Percentiles rank a stretch among this genome's conserved stretches.
Conservation (phyloP, 2,888 invertebrate genomes). For the Zygaena filipendulae region DNA sequence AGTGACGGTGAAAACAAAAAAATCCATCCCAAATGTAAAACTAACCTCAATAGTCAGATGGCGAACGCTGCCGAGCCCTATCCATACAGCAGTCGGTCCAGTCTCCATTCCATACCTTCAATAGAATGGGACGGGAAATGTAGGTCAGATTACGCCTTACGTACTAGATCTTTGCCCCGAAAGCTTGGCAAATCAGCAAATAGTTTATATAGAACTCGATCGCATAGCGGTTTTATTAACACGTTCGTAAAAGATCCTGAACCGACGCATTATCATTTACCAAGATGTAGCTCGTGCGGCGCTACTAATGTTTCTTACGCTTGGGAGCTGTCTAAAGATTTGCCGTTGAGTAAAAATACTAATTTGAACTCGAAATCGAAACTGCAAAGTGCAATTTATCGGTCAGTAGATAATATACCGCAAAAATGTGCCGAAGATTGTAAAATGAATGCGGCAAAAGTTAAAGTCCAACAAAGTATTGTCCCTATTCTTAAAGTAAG, state of each 20-base stretch:
- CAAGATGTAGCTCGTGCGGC: conserved; percentile 40
- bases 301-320: conserved; percentile 29
- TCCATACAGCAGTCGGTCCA: conserved; percentile 36
- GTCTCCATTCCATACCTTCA: conserved; percentile 45
- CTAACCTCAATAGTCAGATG: conserved; percentile 30
- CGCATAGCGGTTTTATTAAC: conserved; percentile 52
- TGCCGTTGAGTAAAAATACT: conserved; percentile 8
- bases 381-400: conserved; percentile 23
- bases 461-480: conserved; percentile 30
- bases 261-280: conserved; percentile 53
- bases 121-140: conserved; percentile 46
- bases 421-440: conserved; percentile 29
- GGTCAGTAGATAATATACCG: conserved; percentile 40
- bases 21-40: conserved; percentile 43
- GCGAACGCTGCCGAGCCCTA: conserved; percentile 19
- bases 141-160: conserved; percentile 29
- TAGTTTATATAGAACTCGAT: conserved; percentile 40
- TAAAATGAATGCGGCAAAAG: conserved; percentile 16
- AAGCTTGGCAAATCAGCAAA: conserved; percentile 15
- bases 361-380: conserved; percentile 16
- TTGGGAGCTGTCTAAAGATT: conserved; percentile 27
- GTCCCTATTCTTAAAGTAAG: conserved; percentile 34
- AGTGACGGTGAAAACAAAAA: conserved; percentile 16
- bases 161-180: conserved; percentile 39
- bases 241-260: conserved; percentile 42